Evolutionary conservation across 1,140 invertebrate species (phyloP).

Genomic region (Saxidomus purpurata): DNA sequence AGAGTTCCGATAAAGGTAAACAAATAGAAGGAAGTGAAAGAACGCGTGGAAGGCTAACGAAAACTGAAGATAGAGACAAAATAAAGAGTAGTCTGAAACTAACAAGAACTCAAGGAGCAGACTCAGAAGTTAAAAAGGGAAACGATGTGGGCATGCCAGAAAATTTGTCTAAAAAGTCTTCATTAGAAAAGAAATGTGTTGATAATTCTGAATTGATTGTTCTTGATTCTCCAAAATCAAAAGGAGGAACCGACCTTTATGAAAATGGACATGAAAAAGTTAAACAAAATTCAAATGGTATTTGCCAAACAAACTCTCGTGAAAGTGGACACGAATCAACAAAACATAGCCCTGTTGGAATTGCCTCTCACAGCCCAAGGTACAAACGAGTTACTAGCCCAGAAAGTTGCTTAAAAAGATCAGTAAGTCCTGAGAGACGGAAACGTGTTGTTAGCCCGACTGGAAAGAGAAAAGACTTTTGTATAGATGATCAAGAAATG

Average conservation of each 20-base stretch:
- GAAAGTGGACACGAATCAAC: background rate
- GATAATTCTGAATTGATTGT: background rate
- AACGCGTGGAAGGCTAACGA: constrained; percentile 10
- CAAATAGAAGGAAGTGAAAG: constrained; percentile 41
- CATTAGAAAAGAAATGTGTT: background rate
- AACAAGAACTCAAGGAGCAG: background rate
- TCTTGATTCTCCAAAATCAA: constrained; percentile 3
- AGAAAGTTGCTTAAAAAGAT: background rate
- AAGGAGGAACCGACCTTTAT: background rate
- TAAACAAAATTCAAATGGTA: background rate
- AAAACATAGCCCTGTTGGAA: background rate
- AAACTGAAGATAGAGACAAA: constrained; percentile 62
- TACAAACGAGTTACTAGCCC: background rate
- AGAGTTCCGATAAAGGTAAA: constrained; percentile 7
- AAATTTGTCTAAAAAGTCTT: constrained; percentile 27
- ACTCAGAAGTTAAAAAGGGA: background rate
- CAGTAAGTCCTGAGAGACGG: constrained; percentile 16
- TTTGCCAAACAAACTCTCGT: background rate
- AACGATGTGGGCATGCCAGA: background rate
- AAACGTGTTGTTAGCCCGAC: background rate
- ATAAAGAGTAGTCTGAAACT: constrained; percentile 54
- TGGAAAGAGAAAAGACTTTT: background rate
- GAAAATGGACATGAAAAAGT: background rate
- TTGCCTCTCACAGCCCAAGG: background rate
- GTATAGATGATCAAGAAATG: constrained; percentile 39